Evolutionary conservation across 1,140 invertebrate species (phyloP).

Genomic region (Gonioctena quinquepunctata): DNA sequence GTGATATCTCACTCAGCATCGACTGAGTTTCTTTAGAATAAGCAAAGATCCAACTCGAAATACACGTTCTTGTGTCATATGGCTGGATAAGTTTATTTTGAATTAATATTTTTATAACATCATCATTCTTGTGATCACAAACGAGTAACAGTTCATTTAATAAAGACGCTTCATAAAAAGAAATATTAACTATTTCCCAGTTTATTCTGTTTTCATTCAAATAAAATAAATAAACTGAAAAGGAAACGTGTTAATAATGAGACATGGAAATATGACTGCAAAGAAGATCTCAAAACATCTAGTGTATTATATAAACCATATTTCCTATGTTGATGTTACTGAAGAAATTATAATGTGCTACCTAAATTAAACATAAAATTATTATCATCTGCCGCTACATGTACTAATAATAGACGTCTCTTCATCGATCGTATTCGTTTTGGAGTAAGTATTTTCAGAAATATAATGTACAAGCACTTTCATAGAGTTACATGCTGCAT

Average conservation of each 20-base stretch:
- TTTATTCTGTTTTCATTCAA: slow-evolving; percentile 33
- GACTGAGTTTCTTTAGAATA: slow-evolving; percentile 25
- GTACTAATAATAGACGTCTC: background rate
- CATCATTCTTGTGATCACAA: slow-evolving; percentile 14
- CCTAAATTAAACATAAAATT: slow-evolving; percentile 18
- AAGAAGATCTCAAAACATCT: slow-evolving; percentile 30
- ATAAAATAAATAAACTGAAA: slow-evolving; percentile 27
- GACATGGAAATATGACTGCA: slow-evolving; percentile 31
- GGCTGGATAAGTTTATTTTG: slow-evolving; percentile 28
- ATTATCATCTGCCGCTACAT: slow-evolving; percentile 10
- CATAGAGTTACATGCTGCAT: too few species aligned
- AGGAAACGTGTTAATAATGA: slow-evolving; percentile 28
- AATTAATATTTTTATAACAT: slow-evolving; percentile 29
- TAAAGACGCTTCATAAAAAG: slow-evolving; percentile 7
- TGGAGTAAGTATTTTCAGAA: too few species aligned
- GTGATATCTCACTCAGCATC: slow-evolving; percentile 25
- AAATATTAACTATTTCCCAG: slow-evolving; percentile 20
- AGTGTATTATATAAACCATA: slow-evolving; percentile 35
- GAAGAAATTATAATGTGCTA: slow-evolving; percentile 17
- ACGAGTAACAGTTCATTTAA: background rate
- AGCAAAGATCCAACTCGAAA: slow-evolving; percentile 19
- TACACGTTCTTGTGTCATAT: slow-evolving; percentile 31
- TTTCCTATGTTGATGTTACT: slow-evolving; percentile 34
- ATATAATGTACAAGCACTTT: too few species aligned
- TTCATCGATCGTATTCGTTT: too few species aligned